Percentiles rank a stretch among this genome's conserved stretches.
Conservation (phyloP, 2,888 invertebrate species). For the Thelaira solivaga region DNA sequence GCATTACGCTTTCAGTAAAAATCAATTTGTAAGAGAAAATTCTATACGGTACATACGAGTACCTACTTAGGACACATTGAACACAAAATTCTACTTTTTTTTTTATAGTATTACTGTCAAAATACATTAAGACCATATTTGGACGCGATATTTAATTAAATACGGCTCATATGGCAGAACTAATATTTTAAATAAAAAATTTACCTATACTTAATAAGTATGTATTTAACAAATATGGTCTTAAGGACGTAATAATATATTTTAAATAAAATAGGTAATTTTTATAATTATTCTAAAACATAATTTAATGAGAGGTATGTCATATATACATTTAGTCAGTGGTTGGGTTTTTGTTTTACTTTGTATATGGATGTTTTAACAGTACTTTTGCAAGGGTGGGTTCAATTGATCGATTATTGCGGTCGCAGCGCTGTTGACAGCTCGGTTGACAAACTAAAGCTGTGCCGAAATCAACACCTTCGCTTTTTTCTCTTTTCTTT, state of each 20-base stretch:
- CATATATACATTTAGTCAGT: conserved; percentile 16
- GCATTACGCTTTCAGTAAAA: conserved; percentile 10
- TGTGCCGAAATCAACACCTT: conserved; percentile 59
- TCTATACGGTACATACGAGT: neutral
- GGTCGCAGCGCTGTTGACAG: conserved; percentile 38
- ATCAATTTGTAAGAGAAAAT: conserved; percentile 12
- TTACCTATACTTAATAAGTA: neutral
- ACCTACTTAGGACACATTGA: conserved; percentile 39
- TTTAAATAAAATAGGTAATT: neutral
- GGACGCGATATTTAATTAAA: conserved; percentile 32
- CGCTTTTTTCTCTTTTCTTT: conserved; percentile 54
- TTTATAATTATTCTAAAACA: neutral
- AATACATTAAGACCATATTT: conserved; percentile 49
- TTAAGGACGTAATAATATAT: neutral
- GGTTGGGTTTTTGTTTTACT: conserved; percentile 26
- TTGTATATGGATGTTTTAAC: neutral
- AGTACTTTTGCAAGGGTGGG: conserved; percentile 58
- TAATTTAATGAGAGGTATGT: neutral
- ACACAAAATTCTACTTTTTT: conserved; percentile 33
- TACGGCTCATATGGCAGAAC: conserved; percentile 10
- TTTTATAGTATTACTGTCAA: conserved; percentile 39
- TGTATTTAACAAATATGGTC: conserved; percentile 2
- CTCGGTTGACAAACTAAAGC: conserved; percentile 32
- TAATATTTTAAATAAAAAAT: neutral
- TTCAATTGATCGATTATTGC: conserved; percentile 60